Conservation (phyloP, 2,888 invertebrate species). For the Malacosoma neustria region DNA sequence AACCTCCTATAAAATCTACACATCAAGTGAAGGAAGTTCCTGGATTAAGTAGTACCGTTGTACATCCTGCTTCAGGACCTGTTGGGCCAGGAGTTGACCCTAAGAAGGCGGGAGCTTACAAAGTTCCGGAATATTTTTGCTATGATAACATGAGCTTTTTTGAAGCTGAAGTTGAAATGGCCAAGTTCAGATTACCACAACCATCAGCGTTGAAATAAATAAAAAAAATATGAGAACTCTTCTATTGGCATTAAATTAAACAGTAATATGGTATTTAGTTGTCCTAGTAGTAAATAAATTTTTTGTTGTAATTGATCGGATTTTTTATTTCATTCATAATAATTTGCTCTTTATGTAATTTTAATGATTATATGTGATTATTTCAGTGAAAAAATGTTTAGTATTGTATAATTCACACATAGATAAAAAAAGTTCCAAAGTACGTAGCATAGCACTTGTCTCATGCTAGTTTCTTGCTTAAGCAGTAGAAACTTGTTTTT, state of each 20-base stretch:
- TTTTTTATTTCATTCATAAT: background rate
- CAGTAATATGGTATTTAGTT: no score
- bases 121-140: conserved; percentile 91
- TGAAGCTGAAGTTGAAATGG: conserved; percentile 91
- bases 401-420: no score
- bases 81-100: conserved; percentile 83
- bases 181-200: conserved; percentile 84
- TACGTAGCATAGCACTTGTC: no score
- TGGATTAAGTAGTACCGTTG: conserved; percentile 77
- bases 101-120: conserved; percentile 81
- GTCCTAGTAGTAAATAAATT: conserved; percentile 6
- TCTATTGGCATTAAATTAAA: no score
- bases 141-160: conserved; percentile 85
- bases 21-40: conserved; percentile 61
- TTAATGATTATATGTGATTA: background rate
- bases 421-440: no score
- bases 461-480: no score
- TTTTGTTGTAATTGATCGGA: conserved; percentile 2
- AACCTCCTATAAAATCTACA: conserved; percentile 19
- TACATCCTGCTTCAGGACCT: conserved; percentile 66
- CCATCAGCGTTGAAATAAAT: conserved; percentile 77
- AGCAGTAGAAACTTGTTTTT: no score
- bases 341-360: background rate
- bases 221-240: conserved; percentile 5
- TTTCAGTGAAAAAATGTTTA: background rate